A percentile compares a stretch with the other conserved stretches of the same genome.
Conservation (phyloP, 2,113 vertebrate species). For the Xyliphius kryptos region DNA sequence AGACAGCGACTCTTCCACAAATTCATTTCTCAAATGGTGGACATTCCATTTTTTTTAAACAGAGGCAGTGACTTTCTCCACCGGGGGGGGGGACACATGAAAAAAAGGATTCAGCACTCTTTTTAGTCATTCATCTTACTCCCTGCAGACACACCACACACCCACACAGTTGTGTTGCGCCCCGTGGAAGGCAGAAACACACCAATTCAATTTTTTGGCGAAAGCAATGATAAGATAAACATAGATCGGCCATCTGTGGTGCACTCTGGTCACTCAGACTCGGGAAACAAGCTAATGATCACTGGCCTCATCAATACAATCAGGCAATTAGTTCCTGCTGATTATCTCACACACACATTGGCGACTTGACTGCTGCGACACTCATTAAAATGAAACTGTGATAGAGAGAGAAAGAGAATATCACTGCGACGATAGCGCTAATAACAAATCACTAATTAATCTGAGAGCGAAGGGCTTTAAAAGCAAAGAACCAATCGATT, state of each 20-base stretch:
- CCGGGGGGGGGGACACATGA: constrained; percentile 58
- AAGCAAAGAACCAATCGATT: constrained; percentile 54
- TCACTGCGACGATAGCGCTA: constrained; percentile 52
- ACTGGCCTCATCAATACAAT: constrained; percentile 56
- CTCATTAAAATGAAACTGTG: constrained; percentile 57
- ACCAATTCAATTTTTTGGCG: no score
- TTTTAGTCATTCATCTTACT: constrained; percentile 42
- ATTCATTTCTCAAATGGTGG: constrained; percentile 82
- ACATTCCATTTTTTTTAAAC: constrained; percentile 59
- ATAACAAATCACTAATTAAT: constrained; percentile 69
- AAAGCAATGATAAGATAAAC: constrained; percentile 22
- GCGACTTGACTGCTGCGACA: constrained; percentile 67
- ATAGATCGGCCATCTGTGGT: constrained; percentile 38
- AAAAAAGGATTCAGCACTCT: constrained; percentile 44
- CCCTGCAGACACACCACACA: constrained; percentile 38
- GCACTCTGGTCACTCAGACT: constrained; percentile 55
- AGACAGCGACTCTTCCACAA: constrained; percentile 74
- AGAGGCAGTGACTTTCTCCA: constrained; percentile 60
- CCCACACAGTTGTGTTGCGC: no score
- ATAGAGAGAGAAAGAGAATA: no score
- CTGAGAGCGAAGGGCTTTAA: constrained; percentile 56
- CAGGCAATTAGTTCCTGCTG: constrained; percentile 76
- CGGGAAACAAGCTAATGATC: constrained; percentile 54
- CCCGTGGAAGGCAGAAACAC: no score
- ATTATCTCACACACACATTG: constrained; percentile 70